A percentile compares a stretch with the other conserved stretches of the same genome.
phyloP scores from a whole-genome alignment of 92 coral and sea anemone genomes.

The Virgularia gustaviana region DNA sequence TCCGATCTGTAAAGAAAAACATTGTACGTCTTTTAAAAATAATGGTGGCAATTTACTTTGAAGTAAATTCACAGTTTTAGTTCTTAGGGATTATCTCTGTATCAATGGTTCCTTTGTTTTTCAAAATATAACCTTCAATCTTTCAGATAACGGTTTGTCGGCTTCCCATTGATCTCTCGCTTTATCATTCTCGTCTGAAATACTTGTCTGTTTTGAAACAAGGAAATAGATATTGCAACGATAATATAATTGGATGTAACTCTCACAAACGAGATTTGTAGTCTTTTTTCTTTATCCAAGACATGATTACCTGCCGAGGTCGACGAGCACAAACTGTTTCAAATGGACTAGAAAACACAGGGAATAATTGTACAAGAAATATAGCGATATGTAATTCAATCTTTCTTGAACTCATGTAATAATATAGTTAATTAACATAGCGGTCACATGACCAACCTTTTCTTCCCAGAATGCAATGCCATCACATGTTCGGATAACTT shows the following conservation, averaged over 20 bases:
- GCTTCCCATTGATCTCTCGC: conserved; percentile 82
- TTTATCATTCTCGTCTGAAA: conserved; percentile 47
- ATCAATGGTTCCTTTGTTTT: neutral
- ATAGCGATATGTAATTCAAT: too few relatives aligned
- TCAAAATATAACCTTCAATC: conserved; percentile 64
- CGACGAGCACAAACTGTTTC: conserved; percentile 69
- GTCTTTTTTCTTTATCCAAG: too few relatives aligned
- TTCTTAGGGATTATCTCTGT: neutral
- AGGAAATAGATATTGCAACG: neutral
- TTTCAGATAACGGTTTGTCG: conserved; percentile 83
- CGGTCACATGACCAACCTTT: conserved; percentile 51
- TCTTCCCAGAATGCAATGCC: conserved; percentile 96
- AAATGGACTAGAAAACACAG: conserved; percentile 45
- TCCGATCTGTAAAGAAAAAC: too few relatives aligned
- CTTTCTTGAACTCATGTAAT: too few relatives aligned
- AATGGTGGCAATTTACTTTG: neutral
- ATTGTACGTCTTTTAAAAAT: neutral
- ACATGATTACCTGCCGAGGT: conserved; percentile 61
- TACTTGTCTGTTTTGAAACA: neutral
- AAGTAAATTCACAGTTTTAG: neutral
- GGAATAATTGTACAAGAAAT: neutral
- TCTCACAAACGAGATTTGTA: too few relatives aligned
- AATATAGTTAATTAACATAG: neutral
- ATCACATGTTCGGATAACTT: conserved; percentile 96
- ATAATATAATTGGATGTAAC: neutral